Percentiles rank a stretch among this genome's conserved stretches.
These are phyloP conservation scores for Notospermus geniculatus DNA, from an alignment of 1,140 invertebrate genomes.

Conservation along the genomic window DNA sequence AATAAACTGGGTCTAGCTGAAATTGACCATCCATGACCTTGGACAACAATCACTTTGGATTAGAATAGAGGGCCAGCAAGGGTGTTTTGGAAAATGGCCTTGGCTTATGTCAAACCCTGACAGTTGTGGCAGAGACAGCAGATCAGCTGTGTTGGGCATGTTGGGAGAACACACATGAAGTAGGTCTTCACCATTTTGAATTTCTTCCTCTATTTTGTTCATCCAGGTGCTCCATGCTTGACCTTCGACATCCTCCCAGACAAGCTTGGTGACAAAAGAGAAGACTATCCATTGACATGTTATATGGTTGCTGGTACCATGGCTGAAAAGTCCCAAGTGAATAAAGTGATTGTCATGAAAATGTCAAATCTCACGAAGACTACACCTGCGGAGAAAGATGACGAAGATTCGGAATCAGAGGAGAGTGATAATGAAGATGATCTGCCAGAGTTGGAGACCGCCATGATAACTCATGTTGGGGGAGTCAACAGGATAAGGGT, in stretches of 20 bases:
- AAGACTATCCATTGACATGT: slow-evolving; percentile 73
- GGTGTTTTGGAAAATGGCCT: too few relatives aligned
- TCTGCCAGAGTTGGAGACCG: slow-evolving; percentile 75
- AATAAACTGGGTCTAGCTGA: too few relatives aligned
- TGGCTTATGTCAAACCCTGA: too few relatives aligned
- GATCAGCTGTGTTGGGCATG: too few relatives aligned
- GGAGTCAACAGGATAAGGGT: slow-evolving; percentile 90
- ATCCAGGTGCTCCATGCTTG: slow-evolving; percentile 53
- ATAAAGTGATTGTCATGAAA: slow-evolving; percentile 70
- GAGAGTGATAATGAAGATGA: slow-evolving; percentile 45
- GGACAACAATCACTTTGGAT: too few relatives aligned
- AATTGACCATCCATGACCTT: too few relatives aligned
- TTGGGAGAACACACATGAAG: too few relatives aligned
- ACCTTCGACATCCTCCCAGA: slow-evolving; percentile 62
- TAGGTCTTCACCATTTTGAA: neutral
- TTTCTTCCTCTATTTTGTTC: neutral
- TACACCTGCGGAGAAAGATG: slow-evolving; percentile 55
- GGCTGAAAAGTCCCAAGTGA: slow-evolving; percentile 75
- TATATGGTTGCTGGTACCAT: slow-evolving; percentile 89
- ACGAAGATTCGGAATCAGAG: slow-evolving; percentile 66
- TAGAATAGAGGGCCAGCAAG: too few relatives aligned
- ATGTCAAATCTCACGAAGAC: slow-evolving; percentile 77
- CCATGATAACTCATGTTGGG: slow-evolving; percentile 85
- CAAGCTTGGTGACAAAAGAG: slow-evolving; percentile 70
- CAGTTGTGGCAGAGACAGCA: too few relatives aligned